Base-by-base conservation (phyloP, 2,888 invertebrate species). In the Parasteatoda lunata region DNA sequence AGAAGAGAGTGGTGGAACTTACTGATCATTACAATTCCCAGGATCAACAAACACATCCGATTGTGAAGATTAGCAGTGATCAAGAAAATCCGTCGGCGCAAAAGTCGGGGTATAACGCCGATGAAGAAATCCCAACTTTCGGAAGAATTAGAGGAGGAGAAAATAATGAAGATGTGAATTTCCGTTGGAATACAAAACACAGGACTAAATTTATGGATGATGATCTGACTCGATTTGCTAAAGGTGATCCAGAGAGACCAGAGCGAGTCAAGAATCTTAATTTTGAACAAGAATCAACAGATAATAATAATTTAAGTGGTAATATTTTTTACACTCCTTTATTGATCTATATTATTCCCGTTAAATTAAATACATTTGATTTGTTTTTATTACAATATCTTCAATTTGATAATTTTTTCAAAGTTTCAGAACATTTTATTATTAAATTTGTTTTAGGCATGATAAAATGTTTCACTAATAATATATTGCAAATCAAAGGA, bases 181-280 rank as follows among this genome's bases (percentile, higher is more conserved):
- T 86, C 45, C 70, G 70, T 13, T 86, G 85, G 85, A 86, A 86
- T 45, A 9, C 54, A 1, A 85, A 76, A 65, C 79, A 79, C 8
- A 76, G 79, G 49, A 79, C 52, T 30, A 79, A 71, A 70, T 47
- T 52, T 11, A 52, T 80, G 8, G 85, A 85, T 65, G 75, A 84
- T n/a, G 76, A 85, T 65, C n/a, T 80, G n/a, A 80, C 85, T 9
- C 49, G 70, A n/a, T 85, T 85, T 65, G 68, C 85, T 8, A 49
- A 76, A 2, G 73, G 69, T 13, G 45, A 47, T 30, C 7, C 48
- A 70, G 13, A 54, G 1, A 54, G 47, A 8, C 68, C 52, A 4
- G 45, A 13, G 4, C 8, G 47, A 9, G 45, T 59, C 45, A 8
- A 51, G 49, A 49, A 52, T 1, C 45, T 47, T 3, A 75, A 48